These are phyloP conservation scores for Hormaphis cornu DNA, from an alignment of 1,140 invertebrate genomes.

Conservation along the genomic window DNA sequence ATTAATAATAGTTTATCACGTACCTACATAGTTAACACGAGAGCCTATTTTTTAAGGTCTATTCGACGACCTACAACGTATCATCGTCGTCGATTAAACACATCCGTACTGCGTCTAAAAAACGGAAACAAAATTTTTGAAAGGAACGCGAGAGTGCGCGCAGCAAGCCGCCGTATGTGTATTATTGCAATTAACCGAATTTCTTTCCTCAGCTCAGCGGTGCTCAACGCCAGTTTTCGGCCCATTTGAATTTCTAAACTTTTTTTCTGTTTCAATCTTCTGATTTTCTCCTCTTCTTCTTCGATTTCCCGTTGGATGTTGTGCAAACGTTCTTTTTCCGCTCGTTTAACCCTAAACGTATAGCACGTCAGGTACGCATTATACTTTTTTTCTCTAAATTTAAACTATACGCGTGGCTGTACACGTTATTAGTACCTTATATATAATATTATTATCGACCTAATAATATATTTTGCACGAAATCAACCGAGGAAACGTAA, in stretches of 20 bases:
- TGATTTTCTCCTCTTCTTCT: conserved; percentile 40
- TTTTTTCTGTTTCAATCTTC: conserved; percentile 37
- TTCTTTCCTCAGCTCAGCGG: conserved; percentile 40
- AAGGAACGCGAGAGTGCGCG: neutral
- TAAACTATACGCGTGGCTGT: neutral
- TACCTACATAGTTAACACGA: too few relatives aligned
- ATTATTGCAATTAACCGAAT: conserved; percentile 38
- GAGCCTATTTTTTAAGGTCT: neutral
- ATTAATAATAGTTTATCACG: neutral
- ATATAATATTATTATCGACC: too few relatives aligned
- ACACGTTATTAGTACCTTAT: neutral
- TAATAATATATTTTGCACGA: too few relatives aligned
- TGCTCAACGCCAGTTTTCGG: conserved; percentile 38
- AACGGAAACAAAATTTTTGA: neutral
- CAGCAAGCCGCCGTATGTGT: neutral
- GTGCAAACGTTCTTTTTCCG: conserved; percentile 35
- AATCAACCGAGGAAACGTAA: too few relatives aligned
- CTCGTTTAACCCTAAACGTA: conserved; percentile 37
- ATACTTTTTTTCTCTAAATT: neutral
- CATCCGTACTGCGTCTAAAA: neutral
- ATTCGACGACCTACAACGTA: too few relatives aligned
- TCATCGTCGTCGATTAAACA: neutral
- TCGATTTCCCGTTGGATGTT: conserved; percentile 36
- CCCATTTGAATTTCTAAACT: conserved; percentile 39
- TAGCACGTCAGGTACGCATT: neutral